phyloP scores from a whole-genome alignment of 2,888 invertebrate species.

The Scaptomyza polygonia region DNA sequence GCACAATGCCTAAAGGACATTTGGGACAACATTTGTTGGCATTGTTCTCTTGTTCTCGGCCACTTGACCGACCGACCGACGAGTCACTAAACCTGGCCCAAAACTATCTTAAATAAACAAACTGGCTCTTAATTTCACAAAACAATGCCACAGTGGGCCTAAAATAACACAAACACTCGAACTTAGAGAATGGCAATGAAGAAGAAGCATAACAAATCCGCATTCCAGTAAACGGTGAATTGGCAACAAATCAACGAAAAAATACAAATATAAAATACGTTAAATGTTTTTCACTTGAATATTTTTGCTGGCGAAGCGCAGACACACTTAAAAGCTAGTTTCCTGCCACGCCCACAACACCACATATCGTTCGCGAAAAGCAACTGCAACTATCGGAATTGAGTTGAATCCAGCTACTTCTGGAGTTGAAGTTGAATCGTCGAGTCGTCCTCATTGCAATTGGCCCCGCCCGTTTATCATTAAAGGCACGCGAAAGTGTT shows the following conservation, averaged over 20 bases:
- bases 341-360: slow-evolving; percentile 65
- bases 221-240: slow-evolving; percentile 44
- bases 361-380: background rate
- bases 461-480: slow-evolving; percentile 48
- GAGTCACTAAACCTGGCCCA: slow-evolving; percentile 13
- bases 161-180: slow-evolving; percentile 25
- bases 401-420: background rate
- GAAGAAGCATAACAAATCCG: background rate
- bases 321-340: slow-evolving; percentile 75
- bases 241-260: slow-evolving; percentile 33
- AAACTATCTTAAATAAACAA: slow-evolving; percentile 35
- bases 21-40: slow-evolving; percentile 3
- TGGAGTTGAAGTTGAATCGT: slow-evolving; percentile 9
- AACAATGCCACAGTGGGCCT: slow-evolving; percentile 45
- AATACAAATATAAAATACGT: too few relatives aligned
- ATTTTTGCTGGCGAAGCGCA: slow-evolving; percentile 52
- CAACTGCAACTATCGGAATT: background rate
- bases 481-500: slow-evolving; percentile 69
- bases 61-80: slow-evolving; percentile 34
- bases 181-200: background rate
- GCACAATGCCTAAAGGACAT: background rate
- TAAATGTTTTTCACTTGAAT: slow-evolving; percentile 43
- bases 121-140: slow-evolving; percentile 55
- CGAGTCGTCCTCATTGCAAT: slow-evolving; percentile 24
- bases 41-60: slow-evolving; percentile 18